phyloP scores from a whole-genome alignment of 2,888 invertebrate genomes.

The Halictus ligatus region DNA sequence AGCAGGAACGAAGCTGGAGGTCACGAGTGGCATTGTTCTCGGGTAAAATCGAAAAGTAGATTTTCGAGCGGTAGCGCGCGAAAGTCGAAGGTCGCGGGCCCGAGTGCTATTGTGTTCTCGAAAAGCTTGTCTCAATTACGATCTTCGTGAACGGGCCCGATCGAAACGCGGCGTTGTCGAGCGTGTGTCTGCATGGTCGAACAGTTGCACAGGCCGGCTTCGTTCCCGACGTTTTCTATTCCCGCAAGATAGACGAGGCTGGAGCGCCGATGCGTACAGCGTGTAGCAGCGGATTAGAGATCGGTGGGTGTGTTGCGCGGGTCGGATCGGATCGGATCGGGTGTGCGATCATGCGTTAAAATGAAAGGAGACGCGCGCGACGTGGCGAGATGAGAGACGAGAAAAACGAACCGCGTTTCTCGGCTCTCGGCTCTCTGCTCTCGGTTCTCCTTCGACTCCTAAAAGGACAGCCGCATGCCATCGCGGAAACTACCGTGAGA shows the following conservation, averaged over 20 bases:
- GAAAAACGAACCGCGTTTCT: constrained; percentile 57
- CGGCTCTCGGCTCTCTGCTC: constrained; percentile 17
- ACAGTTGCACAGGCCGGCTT: background rate
- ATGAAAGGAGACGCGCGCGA: constrained; percentile 83
- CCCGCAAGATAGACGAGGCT: constrained; percentile 48
- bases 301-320: constrained; percentile 81
- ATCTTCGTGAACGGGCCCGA: constrained; percentile 6
- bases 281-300: constrained; percentile 73
- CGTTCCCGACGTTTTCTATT: constrained; percentile 59
- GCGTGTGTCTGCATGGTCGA: constrained; percentile 9
- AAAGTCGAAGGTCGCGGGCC: background rate
- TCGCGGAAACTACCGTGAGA: constrained; percentile 33
- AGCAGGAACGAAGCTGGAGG: background rate
- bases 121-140: constrained; percentile 14
- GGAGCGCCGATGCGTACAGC: constrained; percentile 46
- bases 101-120: constrained; percentile 2
- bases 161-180: background rate
- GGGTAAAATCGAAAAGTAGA: constrained; percentile 3
- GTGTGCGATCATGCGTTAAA: constrained; percentile 83
- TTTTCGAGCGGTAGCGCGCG: constrained; percentile 7
- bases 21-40: constrained; percentile 1
- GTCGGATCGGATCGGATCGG: constrained; percentile 68
- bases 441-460: constrained; percentile 54
- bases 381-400: constrained; percentile 70
- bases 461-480: constrained; percentile 61